Evolutionary conservation across 2,797 vertebrate species (phyloP).

Genomic region (Steatocranus sp.): DNA sequence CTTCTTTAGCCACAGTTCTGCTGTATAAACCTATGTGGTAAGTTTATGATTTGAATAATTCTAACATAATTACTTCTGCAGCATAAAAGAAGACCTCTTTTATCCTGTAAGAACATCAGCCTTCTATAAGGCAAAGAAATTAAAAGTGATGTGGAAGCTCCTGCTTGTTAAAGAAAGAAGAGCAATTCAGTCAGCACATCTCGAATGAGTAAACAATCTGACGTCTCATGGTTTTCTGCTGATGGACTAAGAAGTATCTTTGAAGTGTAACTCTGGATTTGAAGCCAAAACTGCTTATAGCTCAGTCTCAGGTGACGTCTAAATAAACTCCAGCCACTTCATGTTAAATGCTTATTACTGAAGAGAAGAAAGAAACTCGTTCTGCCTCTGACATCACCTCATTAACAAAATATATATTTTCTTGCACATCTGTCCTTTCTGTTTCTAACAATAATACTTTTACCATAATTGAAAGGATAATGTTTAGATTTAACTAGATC

Average conservation of each 20-base stretch:
- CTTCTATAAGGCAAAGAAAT: neutral
- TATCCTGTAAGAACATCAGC: neutral
- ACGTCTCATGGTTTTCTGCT: conserved; percentile 31
- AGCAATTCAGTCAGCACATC: conserved; percentile 35
- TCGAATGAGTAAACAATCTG: conserved; percentile 34
- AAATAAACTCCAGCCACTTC: neutral
- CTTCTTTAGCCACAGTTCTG: neutral
- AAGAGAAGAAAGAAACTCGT: neutral
- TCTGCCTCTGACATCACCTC: neutral
- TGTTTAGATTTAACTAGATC: neutral
- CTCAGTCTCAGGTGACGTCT: conserved; percentile 31
- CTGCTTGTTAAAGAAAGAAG: conserved; percentile 17
- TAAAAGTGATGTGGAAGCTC: neutral
- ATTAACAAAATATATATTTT: neutral
- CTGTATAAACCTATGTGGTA: neutral
- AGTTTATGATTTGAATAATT: neutral
- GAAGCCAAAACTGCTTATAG: too few relatives aligned
- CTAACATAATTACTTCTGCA: neutral
- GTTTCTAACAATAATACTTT: neutral
- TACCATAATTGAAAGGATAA: neutral
- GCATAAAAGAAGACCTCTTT: neutral
- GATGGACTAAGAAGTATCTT: conserved; percentile 19
- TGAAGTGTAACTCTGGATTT: conserved; percentile 39
- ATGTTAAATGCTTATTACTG: conserved; percentile 12
- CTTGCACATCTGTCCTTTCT: neutral